phyloP scores from a whole-genome alignment of 1,140 invertebrate species.

The Nilaparvata lugens region DNA sequence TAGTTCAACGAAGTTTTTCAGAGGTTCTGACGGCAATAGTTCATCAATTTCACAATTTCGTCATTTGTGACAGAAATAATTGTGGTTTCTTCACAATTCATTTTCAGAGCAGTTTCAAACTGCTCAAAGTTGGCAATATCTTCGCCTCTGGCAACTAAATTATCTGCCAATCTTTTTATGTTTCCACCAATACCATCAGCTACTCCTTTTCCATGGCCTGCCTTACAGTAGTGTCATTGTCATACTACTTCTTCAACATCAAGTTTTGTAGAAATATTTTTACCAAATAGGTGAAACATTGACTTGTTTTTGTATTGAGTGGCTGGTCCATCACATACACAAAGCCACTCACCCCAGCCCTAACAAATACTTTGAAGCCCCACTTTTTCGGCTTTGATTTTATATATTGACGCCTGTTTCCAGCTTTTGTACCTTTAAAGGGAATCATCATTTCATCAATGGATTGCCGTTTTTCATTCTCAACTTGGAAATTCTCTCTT shows the following conservation, averaged over 20 bases:
- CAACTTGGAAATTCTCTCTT: too few relatives aligned
- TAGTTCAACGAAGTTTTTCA: constrained; percentile 8
- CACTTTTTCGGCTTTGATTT: too few relatives aligned
- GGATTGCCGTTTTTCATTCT: too few relatives aligned
- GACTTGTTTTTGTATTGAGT: too few relatives aligned
- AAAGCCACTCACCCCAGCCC: too few relatives aligned
- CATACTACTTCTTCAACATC: too few relatives aligned
- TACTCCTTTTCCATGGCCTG: constrained; percentile 25
- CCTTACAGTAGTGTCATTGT: constrained; percentile 22
- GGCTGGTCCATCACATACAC: constrained; percentile 5
- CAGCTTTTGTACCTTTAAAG: too few relatives aligned
- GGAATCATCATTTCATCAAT: too few relatives aligned
- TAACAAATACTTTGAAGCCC: too few relatives aligned
- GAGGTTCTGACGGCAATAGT: not conserved
- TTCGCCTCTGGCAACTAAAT: constrained; percentile 17
- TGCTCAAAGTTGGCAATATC: constrained; percentile 18
- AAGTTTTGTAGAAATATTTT: too few relatives aligned
- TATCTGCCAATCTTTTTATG: constrained; percentile 23
- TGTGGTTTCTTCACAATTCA: constrained; percentile 2
- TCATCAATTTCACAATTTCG: constrained; percentile 6
- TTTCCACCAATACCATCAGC: constrained; percentile 26
- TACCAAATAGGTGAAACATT: too few relatives aligned
- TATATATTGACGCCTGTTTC: too few relatives aligned
- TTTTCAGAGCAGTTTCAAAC: constrained; percentile 7
- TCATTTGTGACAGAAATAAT: constrained; percentile 10